Evolutionary conservation across 1,140 invertebrate species (phyloP).

Genomic region (Zophobas morio): DNA sequence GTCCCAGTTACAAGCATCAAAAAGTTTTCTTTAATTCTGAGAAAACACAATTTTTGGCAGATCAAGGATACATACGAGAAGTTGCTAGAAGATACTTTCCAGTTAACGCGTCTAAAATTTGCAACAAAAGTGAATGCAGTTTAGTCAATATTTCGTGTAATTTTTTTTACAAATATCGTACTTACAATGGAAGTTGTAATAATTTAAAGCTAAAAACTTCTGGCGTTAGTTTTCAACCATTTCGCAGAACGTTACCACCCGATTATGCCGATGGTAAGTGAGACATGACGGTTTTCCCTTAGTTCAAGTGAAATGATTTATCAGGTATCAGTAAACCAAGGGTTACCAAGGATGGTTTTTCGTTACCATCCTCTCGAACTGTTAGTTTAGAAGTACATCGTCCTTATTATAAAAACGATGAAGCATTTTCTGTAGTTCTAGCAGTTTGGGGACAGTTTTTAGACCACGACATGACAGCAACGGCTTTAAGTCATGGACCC

Average conservation of each 20-base stretch:
- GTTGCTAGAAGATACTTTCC: constrained; percentile 75
- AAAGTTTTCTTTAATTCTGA: constrained; percentile 75
- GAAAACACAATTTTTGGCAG: constrained; percentile 73
- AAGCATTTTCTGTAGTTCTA: constrained; percentile 84
- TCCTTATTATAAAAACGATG: constrained; percentile 79
- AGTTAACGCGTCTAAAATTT: constrained; percentile 55
- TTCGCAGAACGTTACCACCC: constrained; percentile 80
- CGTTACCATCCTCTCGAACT: constrained; percentile 80
- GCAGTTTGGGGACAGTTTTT: constrained; percentile 96
- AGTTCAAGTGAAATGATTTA: constrained; percentile 14
- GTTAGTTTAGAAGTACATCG: constrained; percentile 82
- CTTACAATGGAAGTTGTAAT: constrained; percentile 86
- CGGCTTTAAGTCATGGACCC: constrained; percentile 79
- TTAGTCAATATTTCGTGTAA: no score
- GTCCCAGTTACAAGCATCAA: constrained; percentile 79
- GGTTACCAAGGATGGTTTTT: constrained; percentile 69
- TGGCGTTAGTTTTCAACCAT: constrained; percentile 84
- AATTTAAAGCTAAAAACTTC: constrained; percentile 76
- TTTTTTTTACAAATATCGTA: no score
- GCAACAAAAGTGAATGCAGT: constrained; percentile 37
- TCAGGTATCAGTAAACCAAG: constrained; percentile 80
- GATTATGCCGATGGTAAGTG: constrained; percentile 82
- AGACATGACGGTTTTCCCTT: no score
- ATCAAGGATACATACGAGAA: constrained; percentile 76
- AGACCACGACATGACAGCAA: constrained; percentile 94